Evolutionary conservation across 2,888 invertebrate genomes (phyloP).

Genomic region (Hybos culiciformis): DNA sequence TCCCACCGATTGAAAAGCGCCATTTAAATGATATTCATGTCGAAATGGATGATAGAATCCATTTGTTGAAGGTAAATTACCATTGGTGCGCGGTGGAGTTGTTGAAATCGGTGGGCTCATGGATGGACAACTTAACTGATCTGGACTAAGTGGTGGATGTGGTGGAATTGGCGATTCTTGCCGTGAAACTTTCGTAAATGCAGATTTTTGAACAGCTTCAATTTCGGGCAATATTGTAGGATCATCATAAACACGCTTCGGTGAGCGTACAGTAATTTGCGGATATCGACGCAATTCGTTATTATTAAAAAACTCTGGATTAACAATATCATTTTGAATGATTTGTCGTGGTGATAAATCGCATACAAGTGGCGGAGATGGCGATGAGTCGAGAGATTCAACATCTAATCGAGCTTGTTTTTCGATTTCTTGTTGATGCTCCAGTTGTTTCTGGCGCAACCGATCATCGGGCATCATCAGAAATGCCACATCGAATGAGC

Average conservation of each 20-base stretch:
- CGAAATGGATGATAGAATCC: conserved; percentile 34
- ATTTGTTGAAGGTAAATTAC: conserved; percentile 18
- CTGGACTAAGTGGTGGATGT: conserved; percentile 63
- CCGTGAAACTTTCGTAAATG: conserved; percentile 64
- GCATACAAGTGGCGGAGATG: conserved; percentile 22
- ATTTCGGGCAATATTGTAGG: conserved; percentile 28
- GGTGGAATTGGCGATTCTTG: conserved; percentile 38
- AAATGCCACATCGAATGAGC: conserved; percentile 84
- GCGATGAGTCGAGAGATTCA: not conserved
- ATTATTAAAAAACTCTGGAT: conserved; percentile 25
- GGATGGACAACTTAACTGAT: conserved; percentile 62
- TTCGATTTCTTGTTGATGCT: conserved; percentile 32
- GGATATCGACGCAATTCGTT: conserved; percentile 28
- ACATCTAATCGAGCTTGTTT: conserved; percentile 38
- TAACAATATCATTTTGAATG: conserved; percentile 2
- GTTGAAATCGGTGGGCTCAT: conserved; percentile 55
- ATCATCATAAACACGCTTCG: conserved; percentile 31
- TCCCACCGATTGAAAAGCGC: conserved; percentile 32
- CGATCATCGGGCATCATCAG: conserved; percentile 79
- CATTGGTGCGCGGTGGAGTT: conserved; percentile 41
- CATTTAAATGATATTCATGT: conserved; percentile 33
- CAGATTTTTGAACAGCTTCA: conserved; percentile 50
- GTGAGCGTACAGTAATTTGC: conserved; percentile 24
- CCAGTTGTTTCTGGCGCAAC: conserved; percentile 45
- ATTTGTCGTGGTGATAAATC: conserved; percentile 32